Evolutionary conservation across 2,888 invertebrate genomes (phyloP).

Genomic region (Oxycera nigricornis): DNA sequence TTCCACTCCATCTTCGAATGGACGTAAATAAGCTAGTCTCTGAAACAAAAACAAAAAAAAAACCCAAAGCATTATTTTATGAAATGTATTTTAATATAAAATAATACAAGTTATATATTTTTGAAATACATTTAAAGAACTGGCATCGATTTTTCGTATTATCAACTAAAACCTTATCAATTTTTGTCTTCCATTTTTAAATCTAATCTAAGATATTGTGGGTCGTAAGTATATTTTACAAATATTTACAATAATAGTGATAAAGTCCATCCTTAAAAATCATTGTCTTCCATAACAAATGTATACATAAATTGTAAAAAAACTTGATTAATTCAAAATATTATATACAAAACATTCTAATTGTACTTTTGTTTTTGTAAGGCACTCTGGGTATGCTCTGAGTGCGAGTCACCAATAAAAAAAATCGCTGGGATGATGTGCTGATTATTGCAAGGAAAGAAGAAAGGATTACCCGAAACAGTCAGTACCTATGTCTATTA

Average conservation of each 20-base stretch:
- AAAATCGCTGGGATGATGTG: too few species aligned
- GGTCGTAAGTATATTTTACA: not conserved
- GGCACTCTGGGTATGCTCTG: constrained; percentile 21
- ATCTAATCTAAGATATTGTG: constrained; percentile 27
- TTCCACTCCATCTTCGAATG: too few species aligned
- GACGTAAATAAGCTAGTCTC: too few species aligned
- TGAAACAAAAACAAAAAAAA: not conserved
- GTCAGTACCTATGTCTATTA: not conserved
- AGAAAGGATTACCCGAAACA: not conserved
- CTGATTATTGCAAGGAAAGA: too few species aligned
- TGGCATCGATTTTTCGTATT: constrained; percentile 29
- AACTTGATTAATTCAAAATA: not conserved
- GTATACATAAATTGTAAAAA: not conserved
- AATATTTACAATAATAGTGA: not conserved
- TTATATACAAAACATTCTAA: not conserved
- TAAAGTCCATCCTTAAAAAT: constrained; percentile 6
- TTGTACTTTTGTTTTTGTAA: constrained; percentile 1
- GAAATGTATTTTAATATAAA: constrained; percentile 36
- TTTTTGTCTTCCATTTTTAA: constrained; percentile 37
- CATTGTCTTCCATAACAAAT: constrained; percentile 30
- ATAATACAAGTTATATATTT: constrained; percentile 24
- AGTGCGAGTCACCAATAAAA: too few species aligned
- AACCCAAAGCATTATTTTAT: not conserved
- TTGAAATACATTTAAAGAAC: constrained; percentile 32
- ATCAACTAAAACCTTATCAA: not conserved